A percentile compares a stretch with the other conserved stretches of the same genome.
Evolutionary conservation across 2,113 vertebrate genomes (phyloP).

Genomic region (Oreochromis aureus): DNA sequence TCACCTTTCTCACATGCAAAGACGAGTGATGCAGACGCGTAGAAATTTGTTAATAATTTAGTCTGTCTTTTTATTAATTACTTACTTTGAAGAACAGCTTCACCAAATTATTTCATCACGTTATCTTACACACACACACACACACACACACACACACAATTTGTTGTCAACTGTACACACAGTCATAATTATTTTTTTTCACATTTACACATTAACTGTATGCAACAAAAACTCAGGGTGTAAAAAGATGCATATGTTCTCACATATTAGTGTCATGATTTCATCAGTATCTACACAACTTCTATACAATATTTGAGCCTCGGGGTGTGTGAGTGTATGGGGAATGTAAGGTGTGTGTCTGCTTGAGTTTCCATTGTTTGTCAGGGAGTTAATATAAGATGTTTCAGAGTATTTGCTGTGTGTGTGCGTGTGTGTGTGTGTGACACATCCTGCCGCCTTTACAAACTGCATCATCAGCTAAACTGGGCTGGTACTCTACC

Average conservation of each 20-base stretch:
- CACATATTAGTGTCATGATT: background rate
- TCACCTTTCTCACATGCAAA: constrained; percentile 31
- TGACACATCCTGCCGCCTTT: background rate
- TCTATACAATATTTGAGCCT: background rate
- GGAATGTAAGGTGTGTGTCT: background rate
- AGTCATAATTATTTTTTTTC: background rate
- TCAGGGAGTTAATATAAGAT: background rate
- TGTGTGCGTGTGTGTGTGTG: background rate
- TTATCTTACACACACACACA: background rate
- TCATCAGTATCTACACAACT: background rate
- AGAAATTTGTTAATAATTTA: background rate
- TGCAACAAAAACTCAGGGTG: background rate
- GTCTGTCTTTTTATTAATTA: background rate
- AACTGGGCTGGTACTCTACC: background rate
- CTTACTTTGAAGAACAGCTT: background rate
- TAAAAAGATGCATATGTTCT: background rate
- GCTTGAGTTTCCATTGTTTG: background rate
- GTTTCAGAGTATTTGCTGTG: background rate
- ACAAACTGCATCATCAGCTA: background rate
- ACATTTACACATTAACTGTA: background rate
- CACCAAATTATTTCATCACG: background rate
- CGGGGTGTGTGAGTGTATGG: background rate
- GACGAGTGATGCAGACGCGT: background rate
- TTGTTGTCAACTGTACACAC: background rate
- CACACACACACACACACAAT: background rate